These are phyloP conservation scores for Tigriopus californicus DNA, from an alignment of 2,888 invertebrate species.

Conservation along the genomic window DNA sequence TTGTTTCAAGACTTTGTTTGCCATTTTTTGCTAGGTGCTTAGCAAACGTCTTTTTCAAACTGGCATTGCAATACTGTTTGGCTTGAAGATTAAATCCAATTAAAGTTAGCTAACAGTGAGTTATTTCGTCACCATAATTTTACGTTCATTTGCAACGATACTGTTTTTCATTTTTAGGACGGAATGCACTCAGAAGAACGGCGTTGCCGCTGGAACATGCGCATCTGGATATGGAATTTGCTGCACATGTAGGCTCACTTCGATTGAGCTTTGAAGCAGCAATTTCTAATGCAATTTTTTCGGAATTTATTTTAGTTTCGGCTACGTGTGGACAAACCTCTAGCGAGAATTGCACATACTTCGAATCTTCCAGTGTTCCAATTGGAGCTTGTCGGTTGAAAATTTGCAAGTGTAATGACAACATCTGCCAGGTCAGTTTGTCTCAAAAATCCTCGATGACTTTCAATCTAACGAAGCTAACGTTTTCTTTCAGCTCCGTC, in stretches of 20 bases:
- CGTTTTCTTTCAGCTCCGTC: background rate
- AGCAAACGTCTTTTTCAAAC: too few species aligned
- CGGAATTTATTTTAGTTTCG: background rate
- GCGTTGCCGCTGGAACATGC: background rate
- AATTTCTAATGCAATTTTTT: background rate
- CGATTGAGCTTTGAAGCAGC: background rate
- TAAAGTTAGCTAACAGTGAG: too few species aligned
- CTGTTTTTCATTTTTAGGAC: too few species aligned
- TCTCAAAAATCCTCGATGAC: too few species aligned
- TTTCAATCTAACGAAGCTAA: too few species aligned
- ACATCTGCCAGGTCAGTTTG: background rate
- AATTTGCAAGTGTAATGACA: slow-evolving; percentile 1
- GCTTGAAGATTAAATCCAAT: too few species aligned
- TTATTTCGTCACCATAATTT: too few species aligned
- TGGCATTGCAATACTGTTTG: too few species aligned
- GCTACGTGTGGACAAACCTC: background rate
- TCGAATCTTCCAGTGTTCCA: background rate
- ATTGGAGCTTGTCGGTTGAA: background rate
- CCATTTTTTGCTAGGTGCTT: too few species aligned
- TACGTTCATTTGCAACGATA: too few species aligned
- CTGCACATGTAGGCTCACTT: background rate
- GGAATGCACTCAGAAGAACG: background rate
- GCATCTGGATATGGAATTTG: slow-evolving; percentile 3
- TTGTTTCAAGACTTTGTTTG: too few species aligned
- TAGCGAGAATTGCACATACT: slow-evolving; percentile 1